Evolutionary conservation across 2,888 invertebrate genomes (phyloP).

Genomic region (Parnassius apollo): DNA sequence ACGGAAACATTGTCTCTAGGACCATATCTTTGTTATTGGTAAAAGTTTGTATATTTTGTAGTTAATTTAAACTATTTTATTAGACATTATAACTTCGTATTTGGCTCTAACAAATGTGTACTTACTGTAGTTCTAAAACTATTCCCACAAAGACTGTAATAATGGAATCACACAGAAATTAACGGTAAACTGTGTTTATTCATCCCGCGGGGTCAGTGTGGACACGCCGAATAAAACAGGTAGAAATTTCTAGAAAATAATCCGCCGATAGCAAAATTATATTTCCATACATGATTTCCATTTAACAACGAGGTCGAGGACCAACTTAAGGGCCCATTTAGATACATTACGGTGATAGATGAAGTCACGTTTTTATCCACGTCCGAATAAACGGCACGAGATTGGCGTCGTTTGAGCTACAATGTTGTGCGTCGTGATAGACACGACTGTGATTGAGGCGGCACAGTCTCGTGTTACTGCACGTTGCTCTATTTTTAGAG

Average conservation of each 20-base stretch:
- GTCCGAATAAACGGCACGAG: neutral
- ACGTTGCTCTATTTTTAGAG: neutral
- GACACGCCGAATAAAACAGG: neutral
- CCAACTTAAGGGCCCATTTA: neutral
- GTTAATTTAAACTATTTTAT: no score
- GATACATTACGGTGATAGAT: neutral
- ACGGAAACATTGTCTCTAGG: no score
- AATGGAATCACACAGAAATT: neutral
- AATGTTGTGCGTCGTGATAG: neutral
- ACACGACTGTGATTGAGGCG: neutral
- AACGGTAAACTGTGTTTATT: neutral
- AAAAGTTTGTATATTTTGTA: no score
- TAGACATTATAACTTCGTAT: no score
- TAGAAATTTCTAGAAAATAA: neutral
- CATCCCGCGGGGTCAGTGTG: neutral
- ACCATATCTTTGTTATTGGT: no score
- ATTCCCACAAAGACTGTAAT: neutral
- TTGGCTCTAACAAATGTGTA: no score
- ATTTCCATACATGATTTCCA: conserved; percentile 43
- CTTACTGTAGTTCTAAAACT: no score
- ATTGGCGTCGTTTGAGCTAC: neutral
- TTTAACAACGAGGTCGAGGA: neutral
- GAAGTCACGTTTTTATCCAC: conserved; percentile 1
- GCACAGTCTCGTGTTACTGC: neutral
- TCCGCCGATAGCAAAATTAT: conserved; percentile 33